Evolutionary conservation across 1,140 invertebrate genomes (phyloP), one percentile per base, ranked within the genome.

Genomic region (Platorchestia sp.): DNA sequence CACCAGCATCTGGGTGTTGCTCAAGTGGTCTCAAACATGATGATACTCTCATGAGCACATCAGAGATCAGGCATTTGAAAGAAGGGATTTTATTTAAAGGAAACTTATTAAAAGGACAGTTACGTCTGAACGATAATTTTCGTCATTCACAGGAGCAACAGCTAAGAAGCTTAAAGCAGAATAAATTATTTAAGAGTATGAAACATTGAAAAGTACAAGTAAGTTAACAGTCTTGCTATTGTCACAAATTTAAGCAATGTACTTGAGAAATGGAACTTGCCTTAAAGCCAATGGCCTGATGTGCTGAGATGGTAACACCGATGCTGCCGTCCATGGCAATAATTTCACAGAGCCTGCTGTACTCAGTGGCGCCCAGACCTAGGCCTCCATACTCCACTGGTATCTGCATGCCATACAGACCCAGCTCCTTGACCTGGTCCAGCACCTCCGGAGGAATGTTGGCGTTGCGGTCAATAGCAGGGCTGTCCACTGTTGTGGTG

Each of bases 281-380:
- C 97, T 99, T 99, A 96, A 99, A 99, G 53, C 99, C 98, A 97
- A 99, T 99, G 96, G 98, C 98, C 97, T 99, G 98, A 97, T 99
- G 98, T 95, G 98, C 98, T 96, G 98, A 98, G 51, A 99, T 97
- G 51, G 98, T 98, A 96, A 99, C 99, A 96, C 98, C 99, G 95
- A 99, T 98, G 87, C 97, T 98, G 42, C 99, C 97, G 97, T 99
- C 99, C 97, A 99, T 97, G 44, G 98, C 97, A 95, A 99, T 98
- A 97, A 99, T 98, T 97, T 99, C 98, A 93, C 99, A 99, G 22
- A 99, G 97, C 96, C 99, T 97, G 47, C 98, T 98, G 97, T 99
- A 99, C 97, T 99, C 99, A n/a, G 99, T 99, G 97, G 99, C 99
- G 96, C 97, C 98, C 53, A 99, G 97, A 45, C 98, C 98, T 86